Base-by-base conservation (phyloP, 64 coral and sea anemone genomes). In the Montipora cactus region DNA sequence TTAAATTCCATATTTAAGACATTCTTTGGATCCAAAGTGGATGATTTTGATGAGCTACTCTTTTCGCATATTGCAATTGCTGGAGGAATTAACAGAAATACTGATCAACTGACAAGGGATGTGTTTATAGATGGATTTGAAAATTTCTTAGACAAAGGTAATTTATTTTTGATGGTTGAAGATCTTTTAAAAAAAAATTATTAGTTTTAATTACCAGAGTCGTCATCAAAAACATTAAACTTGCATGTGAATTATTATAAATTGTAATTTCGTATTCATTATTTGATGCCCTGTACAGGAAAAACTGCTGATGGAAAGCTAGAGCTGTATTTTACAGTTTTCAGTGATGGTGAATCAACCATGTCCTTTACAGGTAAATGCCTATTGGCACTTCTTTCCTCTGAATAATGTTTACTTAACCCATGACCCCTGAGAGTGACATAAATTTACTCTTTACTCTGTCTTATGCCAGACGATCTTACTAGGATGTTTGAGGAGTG, bases 1-100 rank as follows among this genome's bases (percentile, higher is more conserved):
- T 57, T 57, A 57, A 57, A 57, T 57, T 8, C 14, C 61, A 64
- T 64, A 16, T 15, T 72, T 72, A 47, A 86, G 82, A 86, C 68
- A 66, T 72, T 71, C 82, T 86, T 86, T 18, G 19, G 46, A 51
- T 86, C 82, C 19, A 49, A 86, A 72, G 82, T 71, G 46, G 66
- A 86, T 86, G 82, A 86, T 20, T 86, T 86, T 86, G 82, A 72
- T 72, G 82, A 86, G 59, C 47, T 71, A 23, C 66, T 86, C 44
- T 86, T 86, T 19, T 86, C 44, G 21, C 16, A 50, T 72, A 50
- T 86, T 50, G 44, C 82, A 19, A 68, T n/a, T 47, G 50, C 16
- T 51, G 82, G 82, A 71, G 82, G 82, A 50, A 2, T 5, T 47
- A 21, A 71, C 44, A 86, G 82, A 48, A 71, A 51, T 49, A 7